Evolutionary conservation across 1,140 invertebrate species (phyloP).

Genomic region (Drusus annulatus): DNA sequence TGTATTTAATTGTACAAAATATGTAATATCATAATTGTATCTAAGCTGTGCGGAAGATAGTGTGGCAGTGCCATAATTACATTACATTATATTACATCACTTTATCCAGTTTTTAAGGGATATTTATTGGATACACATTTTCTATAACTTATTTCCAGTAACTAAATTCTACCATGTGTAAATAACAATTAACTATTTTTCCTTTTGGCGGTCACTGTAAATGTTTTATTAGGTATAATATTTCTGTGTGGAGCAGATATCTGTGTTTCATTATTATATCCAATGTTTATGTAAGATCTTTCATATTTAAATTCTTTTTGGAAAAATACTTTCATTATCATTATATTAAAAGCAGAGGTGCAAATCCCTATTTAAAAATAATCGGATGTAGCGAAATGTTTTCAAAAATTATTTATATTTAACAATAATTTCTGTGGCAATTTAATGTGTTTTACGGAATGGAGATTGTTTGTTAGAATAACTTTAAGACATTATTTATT

Average conservation of each 20-base stretch:
- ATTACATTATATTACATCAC: too few species aligned
- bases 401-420: slow-evolving; percentile 42
- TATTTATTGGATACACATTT: too few species aligned
- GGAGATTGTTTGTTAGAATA: slow-evolving; percentile 39
- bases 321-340: slow-evolving; percentile 34
- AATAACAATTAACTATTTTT: slow-evolving; percentile 28
- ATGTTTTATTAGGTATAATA: slow-evolving; percentile 34
- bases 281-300: slow-evolving; percentile 27
- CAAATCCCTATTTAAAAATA: slow-evolving; percentile 29
- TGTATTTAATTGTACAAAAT: slow-evolving; percentile 75
- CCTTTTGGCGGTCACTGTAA: slow-evolving; percentile 13
- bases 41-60: slow-evolving; percentile 63
- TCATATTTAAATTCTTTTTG: slow-evolving; percentile 35
- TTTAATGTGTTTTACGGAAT: slow-evolving; percentile 17
- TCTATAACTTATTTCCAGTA: slow-evolving; percentile 55
- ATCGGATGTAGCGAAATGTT: slow-evolving; percentile 40
- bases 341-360: slow-evolving; percentile 18
- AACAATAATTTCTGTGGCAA: slow-evolving; percentile 42
- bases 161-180: slow-evolving; percentile 28
- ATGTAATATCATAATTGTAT: slow-evolving; percentile 71
- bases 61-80: slow-evolving; percentile 64
- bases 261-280: slow-evolving; percentile 29
- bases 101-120: too few species aligned
- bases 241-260: slow-evolving; percentile 15
- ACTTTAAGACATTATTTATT: slow-evolving; percentile 48